These are phyloP conservation scores for Threskiornis aethiopicus DNA, from an alignment of 2,797 vertebrate species.

Conservation along the genomic window DNA sequence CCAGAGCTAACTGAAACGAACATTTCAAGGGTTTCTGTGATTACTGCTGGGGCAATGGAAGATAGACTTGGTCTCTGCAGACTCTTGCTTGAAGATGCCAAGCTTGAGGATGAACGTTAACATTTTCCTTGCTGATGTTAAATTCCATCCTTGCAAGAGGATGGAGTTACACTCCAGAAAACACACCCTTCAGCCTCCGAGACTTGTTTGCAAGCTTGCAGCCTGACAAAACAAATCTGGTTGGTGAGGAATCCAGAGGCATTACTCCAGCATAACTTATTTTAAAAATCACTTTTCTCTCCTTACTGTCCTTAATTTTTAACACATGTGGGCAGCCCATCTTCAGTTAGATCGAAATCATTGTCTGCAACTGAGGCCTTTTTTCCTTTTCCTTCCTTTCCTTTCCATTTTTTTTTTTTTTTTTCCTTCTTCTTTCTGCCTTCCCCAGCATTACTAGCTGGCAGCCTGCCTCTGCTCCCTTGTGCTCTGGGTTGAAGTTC, in stretches of 20 bases:
- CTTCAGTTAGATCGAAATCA: neutral
- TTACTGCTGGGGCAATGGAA: neutral
- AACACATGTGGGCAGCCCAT: neutral
- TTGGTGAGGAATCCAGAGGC: neutral
- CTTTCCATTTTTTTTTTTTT: neutral
- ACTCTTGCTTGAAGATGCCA: neutral
- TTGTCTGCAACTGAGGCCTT: neutral
- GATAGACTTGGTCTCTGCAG: neutral
- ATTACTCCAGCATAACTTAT: neutral
- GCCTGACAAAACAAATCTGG: neutral
- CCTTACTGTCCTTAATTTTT: neutral
- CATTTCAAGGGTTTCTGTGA: neutral
- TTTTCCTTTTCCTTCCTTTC: neutral
- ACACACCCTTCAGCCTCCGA: neutral
- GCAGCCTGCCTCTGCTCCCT: neutral
- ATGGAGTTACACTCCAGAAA: neutral
- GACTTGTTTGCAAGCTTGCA: neutral
- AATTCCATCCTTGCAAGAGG: fast-evolving
- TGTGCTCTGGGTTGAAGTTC: slow-evolving; percentile 37
- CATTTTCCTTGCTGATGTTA: neutral
- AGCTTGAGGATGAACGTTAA: neutral
- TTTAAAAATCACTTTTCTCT: neutral
- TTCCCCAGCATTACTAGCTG: neutral
- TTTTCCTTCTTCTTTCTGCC: neutral
- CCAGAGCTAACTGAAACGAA: neutral